Base-by-base conservation (phyloP, 1,140 invertebrate species). In the Belonocnema kinseyi region DNA sequence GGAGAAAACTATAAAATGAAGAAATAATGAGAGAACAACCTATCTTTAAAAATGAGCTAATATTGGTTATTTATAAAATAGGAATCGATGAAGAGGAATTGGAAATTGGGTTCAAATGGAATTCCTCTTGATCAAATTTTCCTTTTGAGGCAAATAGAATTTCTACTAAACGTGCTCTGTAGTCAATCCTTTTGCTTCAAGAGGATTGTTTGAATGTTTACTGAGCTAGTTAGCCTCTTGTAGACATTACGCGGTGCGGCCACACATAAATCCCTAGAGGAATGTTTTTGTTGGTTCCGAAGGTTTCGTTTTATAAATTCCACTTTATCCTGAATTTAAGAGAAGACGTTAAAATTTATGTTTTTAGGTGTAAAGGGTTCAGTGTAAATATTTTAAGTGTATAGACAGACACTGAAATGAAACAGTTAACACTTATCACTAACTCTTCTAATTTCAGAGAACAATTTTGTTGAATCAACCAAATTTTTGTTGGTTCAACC, bases 281-380 rank as follows among this genome's bases (percentile, higher is more conserved):
- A 87, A 86, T 87, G 84, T 83, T 86, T 85, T 86, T 86, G 84
- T 87, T 76, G 54, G 33, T 33, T 21, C 21, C 52, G 74, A 46
- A 26, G 53, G 61, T 82, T 46, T 79, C 46, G 50, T 78, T 72
- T 52, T 66, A n/a, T 40, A 40, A 66, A 26, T 21, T 66, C 61
- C 40, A 66, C 26, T 40, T 66, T 66, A 66, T 66, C 61, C 40
- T 66, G 40, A 40, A 66, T 66, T 66, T 21, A 40, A 26, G 40
- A 66, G n/a, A 66, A 40, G 13, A 66, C 40, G 14, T 17, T 33
- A 26, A 66, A 66, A 66, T 66, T 66, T 66, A 66, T 46, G 10
- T 11, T 46, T 46, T 46, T 8, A 33, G 13, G 61, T 66, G 61
- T 40, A 66, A 40, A 66, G 33, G 26, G 33, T 21, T 26, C 33